Evolutionary conservation across 2,888 invertebrate genomes (phyloP).

Genomic region (Alentia gelatinosa): DNA sequence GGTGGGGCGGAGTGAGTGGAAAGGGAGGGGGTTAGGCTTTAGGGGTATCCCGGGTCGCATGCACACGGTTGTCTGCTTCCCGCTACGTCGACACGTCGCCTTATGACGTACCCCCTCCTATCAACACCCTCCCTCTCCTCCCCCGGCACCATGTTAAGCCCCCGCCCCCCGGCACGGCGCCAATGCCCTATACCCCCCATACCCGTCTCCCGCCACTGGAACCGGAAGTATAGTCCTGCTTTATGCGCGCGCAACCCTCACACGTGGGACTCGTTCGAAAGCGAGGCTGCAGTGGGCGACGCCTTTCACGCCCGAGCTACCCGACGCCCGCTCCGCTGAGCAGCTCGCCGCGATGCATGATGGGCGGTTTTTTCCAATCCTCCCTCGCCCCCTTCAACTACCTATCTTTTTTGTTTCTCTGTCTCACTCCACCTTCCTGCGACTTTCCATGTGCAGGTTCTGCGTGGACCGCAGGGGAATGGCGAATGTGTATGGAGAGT

Average conservation of each 20-base stretch:
- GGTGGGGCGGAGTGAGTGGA: no score
- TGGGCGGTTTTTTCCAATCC: background rate
- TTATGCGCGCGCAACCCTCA: constrained; percentile 18
- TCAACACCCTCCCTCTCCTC: background rate
- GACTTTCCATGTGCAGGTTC: background rate
- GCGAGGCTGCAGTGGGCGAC: background rate
- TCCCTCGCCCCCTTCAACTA: background rate
- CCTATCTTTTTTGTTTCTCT: no score
- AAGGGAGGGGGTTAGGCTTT: no score
- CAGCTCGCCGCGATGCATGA: constrained; percentile 11
- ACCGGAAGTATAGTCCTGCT: background rate
- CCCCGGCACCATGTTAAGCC: background rate
- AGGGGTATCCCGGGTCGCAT: background rate
- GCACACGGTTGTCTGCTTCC: background rate
- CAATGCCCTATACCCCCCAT: background rate
- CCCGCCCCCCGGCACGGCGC: background rate
- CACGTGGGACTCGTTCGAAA: constrained; percentile 13
- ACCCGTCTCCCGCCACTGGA: constrained; percentile 29
- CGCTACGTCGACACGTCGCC: background rate
- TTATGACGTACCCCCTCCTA: background rate
- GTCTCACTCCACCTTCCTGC: background rate
- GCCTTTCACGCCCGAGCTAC: background rate
- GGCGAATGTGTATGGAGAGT: no score
- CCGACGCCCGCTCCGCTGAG: background rate
- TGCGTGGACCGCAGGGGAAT: no score